phyloP scores from a whole-genome alignment of 2,113 vertebrate species.

The Camelus bactrianus region DNA sequence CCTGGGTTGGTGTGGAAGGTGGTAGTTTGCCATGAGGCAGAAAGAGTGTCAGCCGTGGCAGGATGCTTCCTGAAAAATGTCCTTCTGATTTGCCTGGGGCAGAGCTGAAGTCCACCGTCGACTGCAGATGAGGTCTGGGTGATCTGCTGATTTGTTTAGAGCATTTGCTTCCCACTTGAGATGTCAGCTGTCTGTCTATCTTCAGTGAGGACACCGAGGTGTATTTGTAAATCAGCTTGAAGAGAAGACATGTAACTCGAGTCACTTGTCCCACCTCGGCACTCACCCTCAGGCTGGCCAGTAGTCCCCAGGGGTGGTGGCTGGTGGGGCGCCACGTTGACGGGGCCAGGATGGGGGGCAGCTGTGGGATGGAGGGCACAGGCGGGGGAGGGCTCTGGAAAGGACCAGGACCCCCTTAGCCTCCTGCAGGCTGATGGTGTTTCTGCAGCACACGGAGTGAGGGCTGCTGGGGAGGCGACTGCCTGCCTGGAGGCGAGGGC shows the following conservation, averaged over 20 bases:
- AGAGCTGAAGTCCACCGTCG: neutral
- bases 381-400: neutral
- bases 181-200: neutral
- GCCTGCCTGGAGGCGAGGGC: neutral
- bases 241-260: neutral
- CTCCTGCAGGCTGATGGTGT: neutral
- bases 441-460: neutral
- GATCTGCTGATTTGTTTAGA: neutral
- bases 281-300: neutral
- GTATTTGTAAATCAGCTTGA: neutral
- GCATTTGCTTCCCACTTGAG: neutral
- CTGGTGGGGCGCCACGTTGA: fast-evolving
- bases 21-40: neutral
- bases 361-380: neutral
- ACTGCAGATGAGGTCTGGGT: neutral
- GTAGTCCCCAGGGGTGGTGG: neutral
- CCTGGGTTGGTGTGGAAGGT: neutral
- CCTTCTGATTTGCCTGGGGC: neutral
- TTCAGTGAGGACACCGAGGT: neutral
- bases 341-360: neutral
- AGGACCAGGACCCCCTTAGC: neutral
- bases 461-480: neutral
- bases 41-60: neutral
- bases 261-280: neutral
- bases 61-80: neutral